Evolutionary conservation across 2,888 invertebrate genomes (phyloP), one percentile per base, ranked within the genome.

Genomic region (Chloroclysta siterata): DNA sequence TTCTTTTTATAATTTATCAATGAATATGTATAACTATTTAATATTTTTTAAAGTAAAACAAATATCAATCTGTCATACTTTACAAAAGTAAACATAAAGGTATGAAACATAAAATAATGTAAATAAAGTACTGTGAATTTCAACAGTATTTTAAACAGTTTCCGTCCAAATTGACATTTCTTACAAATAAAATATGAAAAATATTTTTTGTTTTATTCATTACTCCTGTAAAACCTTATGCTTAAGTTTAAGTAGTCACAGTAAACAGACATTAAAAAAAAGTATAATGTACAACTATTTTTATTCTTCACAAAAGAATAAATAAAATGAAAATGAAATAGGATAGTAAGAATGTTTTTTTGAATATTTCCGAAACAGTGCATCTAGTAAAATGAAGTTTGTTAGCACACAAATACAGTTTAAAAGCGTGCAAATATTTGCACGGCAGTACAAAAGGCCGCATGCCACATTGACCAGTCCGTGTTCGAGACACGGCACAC

Each of bases 1-100:
- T 85, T 83, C 81, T 88, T 86, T 89, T 85, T 85, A 89, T 90
- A 87, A 91, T 89, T 91, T 92, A 91, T 92, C 84, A 81, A 85
- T 81, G 83, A 87, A 84, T 83, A 72, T 72, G 69, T 86, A 87
- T 86, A 88, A 79, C 80, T 90, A 88, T 89, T 86, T 86, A 87
- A 89, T 86, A 57, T 11, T 79, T 57, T 80, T 87, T 86, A 88
- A 84, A 83, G n/a, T 89, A 87, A 86, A 82, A 80, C 76, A 84
- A 82, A 75, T 77, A 79, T 73, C 74, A 76, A 75, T 71, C 75
- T 82, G 80, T 82, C 80, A 71, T 78, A 74, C 83, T 80, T 42
- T 66, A 65, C 53, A 63, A 83, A 85, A 87, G 85, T 22, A 22
- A 22, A 22, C 83, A 85, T 87, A 42, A 76, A 81, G 78, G 83